These are phyloP conservation scores for Crocidura indochinensis DNA, from an alignment of 2,797 vertebrate species.

Conservation along the genomic window DNA sequence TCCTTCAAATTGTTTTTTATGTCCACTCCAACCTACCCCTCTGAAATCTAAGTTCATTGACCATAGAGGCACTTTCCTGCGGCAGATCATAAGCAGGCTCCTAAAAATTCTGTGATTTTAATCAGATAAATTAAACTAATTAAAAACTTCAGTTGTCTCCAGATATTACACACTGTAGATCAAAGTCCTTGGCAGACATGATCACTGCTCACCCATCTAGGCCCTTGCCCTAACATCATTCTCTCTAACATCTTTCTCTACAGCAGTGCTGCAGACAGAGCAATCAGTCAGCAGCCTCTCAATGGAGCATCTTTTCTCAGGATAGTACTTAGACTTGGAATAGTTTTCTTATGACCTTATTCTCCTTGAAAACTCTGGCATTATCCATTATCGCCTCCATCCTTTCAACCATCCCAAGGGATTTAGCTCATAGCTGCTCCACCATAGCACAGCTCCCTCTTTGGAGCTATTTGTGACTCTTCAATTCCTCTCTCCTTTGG, in stretches of 20 bases:
- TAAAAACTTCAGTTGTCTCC: background rate
- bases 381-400: background rate
- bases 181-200: background rate
- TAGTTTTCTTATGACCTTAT: background rate
- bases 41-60: conserved; percentile 1
- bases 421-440: background rate
- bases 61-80: background rate
- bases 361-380: background rate
- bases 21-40: too few species aligned
- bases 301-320: background rate
- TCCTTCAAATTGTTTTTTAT: background rate
- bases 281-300: too few species aligned
- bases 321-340: background rate
- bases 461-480: background rate
- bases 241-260: background rate
- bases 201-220: background rate
- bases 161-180: background rate
- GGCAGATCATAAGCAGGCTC: too few species aligned
- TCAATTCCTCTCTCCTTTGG: background rate
- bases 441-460: background rate
- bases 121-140: conserved; percentile 13
- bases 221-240: background rate
- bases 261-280: too few species aligned
- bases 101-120: background rate
- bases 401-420: background rate